phyloP scores from a whole-genome alignment of 1,140 invertebrate species.

The Heliconius hewitsoni region DNA sequence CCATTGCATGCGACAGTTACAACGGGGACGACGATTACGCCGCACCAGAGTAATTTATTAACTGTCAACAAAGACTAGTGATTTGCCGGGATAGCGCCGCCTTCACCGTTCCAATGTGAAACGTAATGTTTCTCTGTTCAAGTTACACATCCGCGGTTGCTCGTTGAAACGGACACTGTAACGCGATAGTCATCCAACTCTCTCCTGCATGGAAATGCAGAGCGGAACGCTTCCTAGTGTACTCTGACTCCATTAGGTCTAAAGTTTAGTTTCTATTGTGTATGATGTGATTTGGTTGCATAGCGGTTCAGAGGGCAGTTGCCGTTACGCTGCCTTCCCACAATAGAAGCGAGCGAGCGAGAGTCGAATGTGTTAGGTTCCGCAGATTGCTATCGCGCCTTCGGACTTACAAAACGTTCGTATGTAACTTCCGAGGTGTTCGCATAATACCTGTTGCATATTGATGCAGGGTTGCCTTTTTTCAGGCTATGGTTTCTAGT shows the following conservation, averaged over 20 bases:
- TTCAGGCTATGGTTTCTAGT: neutral
- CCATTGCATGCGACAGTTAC: conserved; percentile 31
- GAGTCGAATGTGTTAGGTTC: conserved; percentile 59
- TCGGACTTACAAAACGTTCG: conserved; percentile 26
- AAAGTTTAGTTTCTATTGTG: conserved; percentile 62
- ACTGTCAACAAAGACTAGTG: conserved; percentile 57
- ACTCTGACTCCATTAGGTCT: conserved; percentile 40
- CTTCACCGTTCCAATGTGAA: conserved; percentile 45
- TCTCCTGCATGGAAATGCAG: conserved; percentile 73
- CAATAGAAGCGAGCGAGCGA: conserved; percentile 73
- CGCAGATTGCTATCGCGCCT: conserved; percentile 62
- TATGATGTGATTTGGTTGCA: conserved; percentile 50
- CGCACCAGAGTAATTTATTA: conserved; percentile 58
- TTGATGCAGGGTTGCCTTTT: neutral
- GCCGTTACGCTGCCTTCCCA: conserved; percentile 63
- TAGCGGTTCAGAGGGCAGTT: conserved; percentile 66
- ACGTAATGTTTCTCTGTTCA: conserved; percentile 58
- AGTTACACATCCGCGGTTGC: conserved; percentile 71
- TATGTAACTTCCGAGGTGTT: conserved; percentile 31
- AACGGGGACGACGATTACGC: conserved; percentile 57
- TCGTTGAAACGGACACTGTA: conserved; percentile 69
- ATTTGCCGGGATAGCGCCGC: conserved; percentile 59
- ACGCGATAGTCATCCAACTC: conserved; percentile 67
- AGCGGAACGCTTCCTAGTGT: conserved; percentile 75
- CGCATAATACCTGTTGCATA: conserved; percentile 5